Conservation (phyloP, 1,140 invertebrate genomes). For the Platorchestia sp. region DNA sequence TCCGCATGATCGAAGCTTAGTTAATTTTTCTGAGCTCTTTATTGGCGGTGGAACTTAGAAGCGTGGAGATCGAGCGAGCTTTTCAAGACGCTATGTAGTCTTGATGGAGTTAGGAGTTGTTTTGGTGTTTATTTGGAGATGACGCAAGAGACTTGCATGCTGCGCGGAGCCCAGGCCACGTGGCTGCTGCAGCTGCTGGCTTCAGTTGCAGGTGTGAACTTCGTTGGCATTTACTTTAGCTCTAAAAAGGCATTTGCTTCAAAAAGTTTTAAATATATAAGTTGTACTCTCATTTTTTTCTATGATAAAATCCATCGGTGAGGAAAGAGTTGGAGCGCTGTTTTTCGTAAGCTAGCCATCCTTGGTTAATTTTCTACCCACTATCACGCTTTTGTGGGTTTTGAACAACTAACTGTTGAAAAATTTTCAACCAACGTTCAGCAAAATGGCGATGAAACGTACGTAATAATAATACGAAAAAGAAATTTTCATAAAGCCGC, state of each 20-base stretch:
- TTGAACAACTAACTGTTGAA: too few species aligned
- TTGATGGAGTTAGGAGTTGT: slow-evolving; percentile 5
- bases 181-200: background rate
- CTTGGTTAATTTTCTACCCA: too few species aligned
- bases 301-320: too few species aligned
- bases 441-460: too few species aligned
- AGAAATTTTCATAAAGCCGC: too few species aligned
- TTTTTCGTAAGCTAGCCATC: too few species aligned
- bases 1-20: background rate
- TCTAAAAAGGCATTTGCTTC: background rate
- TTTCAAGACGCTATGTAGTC: background rate
- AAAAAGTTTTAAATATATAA: too few species aligned
- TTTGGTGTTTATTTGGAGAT: slow-evolving; percentile 27
- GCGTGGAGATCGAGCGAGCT: background rate
- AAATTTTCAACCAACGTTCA: too few species aligned
- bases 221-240: background rate
- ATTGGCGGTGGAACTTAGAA: background rate
- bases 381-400: too few species aligned
- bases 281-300: too few species aligned
- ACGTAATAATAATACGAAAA: too few species aligned
- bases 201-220: background rate
- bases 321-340: too few species aligned
- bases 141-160: slow-evolving; percentile 51
- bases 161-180: background rate
- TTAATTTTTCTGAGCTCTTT: background rate